Evolutionary conservation across 1,140 invertebrate species (phyloP).

Genomic region (Triops longicaudatus): DNA sequence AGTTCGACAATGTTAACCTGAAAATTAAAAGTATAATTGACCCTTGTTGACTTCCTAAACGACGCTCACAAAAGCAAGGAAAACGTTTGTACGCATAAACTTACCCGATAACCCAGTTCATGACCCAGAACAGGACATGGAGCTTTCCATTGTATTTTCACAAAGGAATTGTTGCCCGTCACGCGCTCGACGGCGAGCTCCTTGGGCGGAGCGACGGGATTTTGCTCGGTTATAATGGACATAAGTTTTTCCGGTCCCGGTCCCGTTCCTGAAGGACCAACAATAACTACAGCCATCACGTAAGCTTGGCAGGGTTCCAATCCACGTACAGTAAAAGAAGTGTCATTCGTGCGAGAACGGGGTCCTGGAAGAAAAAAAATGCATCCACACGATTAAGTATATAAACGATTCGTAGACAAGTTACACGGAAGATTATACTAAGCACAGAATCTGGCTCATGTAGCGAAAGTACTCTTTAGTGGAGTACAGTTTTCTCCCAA

Average conservation of each 20-base stretch:
- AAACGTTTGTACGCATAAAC: neutral
- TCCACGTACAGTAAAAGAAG: constrained; percentile 48
- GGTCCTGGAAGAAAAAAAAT: neutral
- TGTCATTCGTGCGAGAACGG: constrained; percentile 44
- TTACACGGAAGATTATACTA: too few relatives aligned
- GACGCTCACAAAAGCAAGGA: neutral
- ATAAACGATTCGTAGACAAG: neutral
- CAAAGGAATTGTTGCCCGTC: constrained; percentile 35
- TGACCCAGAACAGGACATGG: constrained; percentile 30
- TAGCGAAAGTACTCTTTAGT: too few relatives aligned
- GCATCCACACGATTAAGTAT: neutral
- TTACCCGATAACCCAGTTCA: constrained; percentile 37
- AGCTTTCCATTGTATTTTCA: constrained; percentile 42
- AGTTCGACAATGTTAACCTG: constrained; percentile 44
- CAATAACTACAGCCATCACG: constrained; percentile 58
- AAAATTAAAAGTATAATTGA: neutral
- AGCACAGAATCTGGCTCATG: too few relatives aligned
- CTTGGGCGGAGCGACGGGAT: constrained; percentile 52
- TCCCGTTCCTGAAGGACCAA: constrained; percentile 52
- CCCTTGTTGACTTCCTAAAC: neutral
- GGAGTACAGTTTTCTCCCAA: neutral
- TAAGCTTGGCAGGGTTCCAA: constrained; percentile 64
- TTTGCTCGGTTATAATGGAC: constrained; percentile 52
- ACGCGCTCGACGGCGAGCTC: constrained; percentile 39
- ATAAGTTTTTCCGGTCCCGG: constrained; percentile 47